Evolutionary conservation across 64 coral and sea anemone species (phyloP), one percentile per base, ranked within the genome.

Genomic region (Montipora foliosa): DNA sequence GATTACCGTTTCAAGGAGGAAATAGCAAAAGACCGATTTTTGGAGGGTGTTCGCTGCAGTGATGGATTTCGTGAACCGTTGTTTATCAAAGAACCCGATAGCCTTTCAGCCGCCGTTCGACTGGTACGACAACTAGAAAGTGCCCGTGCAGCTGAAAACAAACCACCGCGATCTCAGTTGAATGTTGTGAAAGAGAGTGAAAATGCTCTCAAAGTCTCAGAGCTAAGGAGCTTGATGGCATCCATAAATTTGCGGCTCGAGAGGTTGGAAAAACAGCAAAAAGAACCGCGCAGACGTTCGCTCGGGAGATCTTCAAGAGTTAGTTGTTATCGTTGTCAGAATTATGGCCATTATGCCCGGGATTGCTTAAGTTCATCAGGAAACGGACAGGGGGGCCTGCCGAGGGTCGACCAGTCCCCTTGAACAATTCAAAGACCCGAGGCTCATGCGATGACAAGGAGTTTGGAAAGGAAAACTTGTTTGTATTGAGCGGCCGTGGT

Each of bases 91-190:
- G 72, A 93, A 78, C 91, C 91, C 3, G 75, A 77, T 5, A 51
- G 82, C 10, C 47, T 82, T n/a, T 57, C 90, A 12, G 91, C 13
- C 3, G 91, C 91, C 11, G 81, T 93, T 22, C 91, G 91, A 3
- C 49, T 93, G 57, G 50, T 79, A 9, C 82, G 82, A 37, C 90
- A 92, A 49, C 59, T 87, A 16, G 82, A 93, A 78, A 93, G 73
- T 50, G 91, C 82, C 24, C 29, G 72, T 8, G 7, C 12, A 2
- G 44, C 74, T 46, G 29, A 46, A 58, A 24, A 12, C 47, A 64
- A 58, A 82, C 50, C 50, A 8, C 6, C 79, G 17, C 50, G 50
- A 21, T 20, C 50, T 7, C 79, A 64, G 19, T 12, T 82, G 24
- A 59, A 64, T 58, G 48, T 21, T 19, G 49, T 47, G 3, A 20